phyloP scores from a whole-genome alignment of 2,113 vertebrate species.

The Zonotrichia leucophrys region DNA sequence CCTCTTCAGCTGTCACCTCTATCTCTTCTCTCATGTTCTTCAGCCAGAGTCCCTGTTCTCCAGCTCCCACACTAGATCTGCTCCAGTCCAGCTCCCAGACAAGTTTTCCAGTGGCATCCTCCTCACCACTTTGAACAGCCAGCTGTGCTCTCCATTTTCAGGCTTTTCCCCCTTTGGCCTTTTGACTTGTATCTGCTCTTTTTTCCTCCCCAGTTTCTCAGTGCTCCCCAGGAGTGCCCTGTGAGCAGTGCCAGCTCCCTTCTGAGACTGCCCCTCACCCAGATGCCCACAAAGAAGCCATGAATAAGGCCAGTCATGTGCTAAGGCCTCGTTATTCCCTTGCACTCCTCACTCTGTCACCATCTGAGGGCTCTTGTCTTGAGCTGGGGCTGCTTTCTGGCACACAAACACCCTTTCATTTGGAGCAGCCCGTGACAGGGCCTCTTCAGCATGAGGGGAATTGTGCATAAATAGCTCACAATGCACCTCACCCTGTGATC shows the following conservation, averaged over 20 bases:
- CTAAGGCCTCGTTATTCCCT: slow-evolving; percentile 33
- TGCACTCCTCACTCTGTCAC: slow-evolving; percentile 3
- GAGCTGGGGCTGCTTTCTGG: slow-evolving; percentile 5
- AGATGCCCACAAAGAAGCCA: slow-evolving; percentile 20
- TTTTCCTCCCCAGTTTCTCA: neutral
- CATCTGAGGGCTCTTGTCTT: slow-evolving; percentile 55
- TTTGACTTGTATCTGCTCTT: neutral
- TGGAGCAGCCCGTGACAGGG: slow-evolving; percentile 36
- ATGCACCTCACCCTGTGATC: slow-evolving; percentile 48
- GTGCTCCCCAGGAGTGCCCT: neutral
- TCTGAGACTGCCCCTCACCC: neutral
- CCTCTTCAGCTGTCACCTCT: neutral
- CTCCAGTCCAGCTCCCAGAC: neutral
- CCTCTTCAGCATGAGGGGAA: slow-evolving; percentile 27
- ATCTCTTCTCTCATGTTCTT: neutral
- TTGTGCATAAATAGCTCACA: neutral
- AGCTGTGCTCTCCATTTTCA: neutral
- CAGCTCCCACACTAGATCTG: neutral
- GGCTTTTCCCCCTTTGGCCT: neutral
- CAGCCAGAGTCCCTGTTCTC: neutral
- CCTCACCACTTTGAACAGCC: neutral
- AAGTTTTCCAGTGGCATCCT: neutral
- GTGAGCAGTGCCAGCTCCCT: neutral
- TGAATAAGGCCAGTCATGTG: slow-evolving; percentile 61
- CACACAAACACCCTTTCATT: slow-evolving; percentile 57